A percentile compares a stretch with the other conserved stretches of the same genome.
phyloP scores from a whole-genome alignment of 2,888 invertebrate genomes.

The Drosophila eohydei region DNA sequence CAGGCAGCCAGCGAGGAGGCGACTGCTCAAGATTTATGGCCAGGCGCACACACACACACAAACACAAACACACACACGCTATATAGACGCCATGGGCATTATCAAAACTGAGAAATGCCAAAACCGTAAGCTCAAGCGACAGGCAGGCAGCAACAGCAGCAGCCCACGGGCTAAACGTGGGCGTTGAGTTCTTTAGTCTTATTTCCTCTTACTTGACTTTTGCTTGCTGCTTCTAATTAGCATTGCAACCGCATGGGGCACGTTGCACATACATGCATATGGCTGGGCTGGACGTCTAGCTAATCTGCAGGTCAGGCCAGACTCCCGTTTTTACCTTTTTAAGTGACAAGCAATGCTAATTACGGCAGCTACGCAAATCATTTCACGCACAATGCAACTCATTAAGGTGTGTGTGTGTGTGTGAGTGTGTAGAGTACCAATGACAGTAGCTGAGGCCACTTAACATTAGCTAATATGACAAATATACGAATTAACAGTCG shows the following conservation, averaged over 20 bases:
- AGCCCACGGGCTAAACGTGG: slow-evolving; percentile 35
- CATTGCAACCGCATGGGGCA: slow-evolving; percentile 26
- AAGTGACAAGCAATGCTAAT: slow-evolving; percentile 55
- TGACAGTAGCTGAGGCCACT: not conserved
- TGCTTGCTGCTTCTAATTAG: slow-evolving; percentile 45
- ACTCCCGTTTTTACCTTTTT: slow-evolving; percentile 27
- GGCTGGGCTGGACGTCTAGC: not conserved
- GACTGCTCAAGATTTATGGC: slow-evolving; percentile 66
- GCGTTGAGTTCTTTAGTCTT: slow-evolving; percentile 26
- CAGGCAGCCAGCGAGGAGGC: slow-evolving; percentile 28
- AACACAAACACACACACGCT: slow-evolving; percentile 8
- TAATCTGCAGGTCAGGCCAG: slow-evolving; percentile 15
- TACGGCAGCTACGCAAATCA: slow-evolving; percentile 29
- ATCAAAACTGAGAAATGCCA: slow-evolving; percentile 37
- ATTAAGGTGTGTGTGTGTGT: slow-evolving; percentile 13
- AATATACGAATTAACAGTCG: not conserved
- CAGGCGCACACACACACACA: slow-evolving; percentile 19
- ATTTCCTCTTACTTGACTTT: slow-evolving; percentile 6
- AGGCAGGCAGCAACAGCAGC: not conserved
- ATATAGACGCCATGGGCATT: slow-evolving; percentile 9
- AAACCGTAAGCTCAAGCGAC: slow-evolving; percentile 13
- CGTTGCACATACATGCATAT: not conserved
- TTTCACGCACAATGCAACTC: slow-evolving; percentile 23
- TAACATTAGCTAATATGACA: slow-evolving; percentile 1
- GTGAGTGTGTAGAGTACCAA: not conserved